Evolutionary conservation across 2,797 vertebrate species (phyloP).

Genomic region (Phyllotis vaccarum): DNA sequence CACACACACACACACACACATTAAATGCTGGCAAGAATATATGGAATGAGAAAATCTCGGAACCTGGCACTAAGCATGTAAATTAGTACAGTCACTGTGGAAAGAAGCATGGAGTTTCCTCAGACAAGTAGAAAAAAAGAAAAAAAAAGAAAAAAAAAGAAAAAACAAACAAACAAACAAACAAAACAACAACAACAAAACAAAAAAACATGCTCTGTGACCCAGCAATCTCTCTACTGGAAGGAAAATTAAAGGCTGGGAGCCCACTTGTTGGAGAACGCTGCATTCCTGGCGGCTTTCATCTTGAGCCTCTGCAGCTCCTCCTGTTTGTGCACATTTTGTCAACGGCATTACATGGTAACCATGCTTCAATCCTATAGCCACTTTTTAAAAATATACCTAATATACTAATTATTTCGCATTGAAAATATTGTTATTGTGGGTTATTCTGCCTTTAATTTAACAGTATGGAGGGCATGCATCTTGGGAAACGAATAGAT

Average conservation of each 20-base stretch:
- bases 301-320: neutral
- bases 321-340: slow-evolving; percentile 16
- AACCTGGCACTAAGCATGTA: neutral
- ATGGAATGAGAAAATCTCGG: neutral
- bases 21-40: no score
- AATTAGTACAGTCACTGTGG: neutral
- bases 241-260: neutral
- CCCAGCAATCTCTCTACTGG: no score
- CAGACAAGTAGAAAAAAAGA: neutral
- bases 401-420: slow-evolving; percentile 20
- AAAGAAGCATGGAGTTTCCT: neutral
- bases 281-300: neutral
- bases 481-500: neutral
- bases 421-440: neutral
- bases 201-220: neutral
- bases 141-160: no score
- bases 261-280: neutral
- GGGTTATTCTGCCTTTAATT: neutral
- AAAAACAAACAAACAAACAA: no score
- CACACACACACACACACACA: no score
- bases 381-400: neutral
- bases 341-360: neutral
- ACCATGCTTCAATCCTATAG: neutral
- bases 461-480: neutral
- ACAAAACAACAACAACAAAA: no score